Percentiles rank a stretch among this genome's conserved stretches.
Evolutionary conservation across 1,140 invertebrate genomes (phyloP).

Genomic region (Drosophila ficusphila): DNA sequence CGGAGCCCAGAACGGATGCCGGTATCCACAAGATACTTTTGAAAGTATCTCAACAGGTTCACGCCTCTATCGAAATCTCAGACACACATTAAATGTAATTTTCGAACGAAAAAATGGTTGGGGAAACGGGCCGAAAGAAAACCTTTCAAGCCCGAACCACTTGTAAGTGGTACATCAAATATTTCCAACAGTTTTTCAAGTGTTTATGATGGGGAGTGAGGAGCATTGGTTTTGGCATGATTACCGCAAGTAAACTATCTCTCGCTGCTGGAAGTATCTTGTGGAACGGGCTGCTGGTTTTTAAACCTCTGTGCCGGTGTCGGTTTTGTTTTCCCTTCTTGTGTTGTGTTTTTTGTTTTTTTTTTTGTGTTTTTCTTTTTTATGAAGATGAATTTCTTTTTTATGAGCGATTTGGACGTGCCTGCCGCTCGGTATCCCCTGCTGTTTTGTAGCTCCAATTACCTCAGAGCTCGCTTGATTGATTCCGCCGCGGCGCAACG

Average conservation of each 20-base stretch:
- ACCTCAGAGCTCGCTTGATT: conserved; percentile 43
- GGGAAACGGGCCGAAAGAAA: conserved; percentile 26
- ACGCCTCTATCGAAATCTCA: conserved; percentile 67
- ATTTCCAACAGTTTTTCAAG: conserved; percentile 75
- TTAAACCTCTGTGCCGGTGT: conserved; percentile 9
- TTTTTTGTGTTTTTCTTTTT: conserved; percentile 17
- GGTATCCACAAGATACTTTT: conserved; percentile 30
- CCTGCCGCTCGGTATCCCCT: conserved; percentile 4
- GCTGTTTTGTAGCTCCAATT: conserved; percentile 68
- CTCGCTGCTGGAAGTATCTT: conserved; percentile 47
- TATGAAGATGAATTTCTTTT: conserved; percentile 80
- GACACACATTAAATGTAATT: conserved; percentile 72
- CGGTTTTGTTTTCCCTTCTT: conserved; percentile 24
- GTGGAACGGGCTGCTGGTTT: conserved; percentile 45
- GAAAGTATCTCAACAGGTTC: conserved; percentile 72
- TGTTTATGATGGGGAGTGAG: conserved; percentile 47
- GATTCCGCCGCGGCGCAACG: conserved; percentile 17
- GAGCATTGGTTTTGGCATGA: conserved; percentile 35
- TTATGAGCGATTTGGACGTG: conserved; percentile 66
- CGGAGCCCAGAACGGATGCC: conserved; percentile 10
- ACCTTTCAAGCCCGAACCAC: conserved; percentile 32
- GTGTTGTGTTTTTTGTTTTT: neutral
- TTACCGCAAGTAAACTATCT: conserved; percentile 78
- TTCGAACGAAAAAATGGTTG: conserved; percentile 28
- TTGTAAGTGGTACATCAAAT: conserved; percentile 73